A percentile compares a stretch with the other conserved stretches of the same genome.
These are phyloP conservation scores for Merodon equestris DNA, from an alignment of 2,888 invertebrate genomes.

Conservation along the genomic window DNA sequence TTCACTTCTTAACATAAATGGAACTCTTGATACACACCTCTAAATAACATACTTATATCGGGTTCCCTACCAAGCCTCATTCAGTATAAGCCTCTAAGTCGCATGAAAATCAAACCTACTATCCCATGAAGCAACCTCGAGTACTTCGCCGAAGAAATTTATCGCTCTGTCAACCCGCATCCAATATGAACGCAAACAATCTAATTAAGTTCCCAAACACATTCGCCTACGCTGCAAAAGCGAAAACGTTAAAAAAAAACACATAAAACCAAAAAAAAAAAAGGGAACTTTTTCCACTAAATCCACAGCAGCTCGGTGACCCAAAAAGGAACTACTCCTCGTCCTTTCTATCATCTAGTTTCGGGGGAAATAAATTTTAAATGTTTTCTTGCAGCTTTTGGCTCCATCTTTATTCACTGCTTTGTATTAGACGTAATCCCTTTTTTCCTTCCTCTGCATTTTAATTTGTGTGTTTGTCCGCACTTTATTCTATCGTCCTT, in stretches of 20 bases:
- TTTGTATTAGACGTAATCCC: constrained; percentile 24
- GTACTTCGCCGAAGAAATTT: background rate
- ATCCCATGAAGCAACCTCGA: too few relatives aligned
- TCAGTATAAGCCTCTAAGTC: too few relatives aligned
- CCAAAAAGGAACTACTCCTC: constrained; percentile 40
- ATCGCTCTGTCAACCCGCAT: constrained; percentile 26
- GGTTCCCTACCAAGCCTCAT: too few relatives aligned
- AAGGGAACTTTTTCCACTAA: constrained; percentile 24
- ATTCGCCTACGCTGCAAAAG: constrained; percentile 30
- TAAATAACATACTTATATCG: too few relatives aligned
- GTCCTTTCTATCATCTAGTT: constrained; percentile 20
- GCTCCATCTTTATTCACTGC: background rate
- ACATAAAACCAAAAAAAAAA: background rate
- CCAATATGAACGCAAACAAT: constrained; percentile 36
- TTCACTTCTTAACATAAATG: too few relatives aligned
- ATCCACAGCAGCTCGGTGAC: constrained; percentile 45
- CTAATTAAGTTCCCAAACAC: constrained; percentile 48
- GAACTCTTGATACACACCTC: too few relatives aligned
- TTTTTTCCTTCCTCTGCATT: constrained; percentile 28
- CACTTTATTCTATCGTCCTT: background rate
- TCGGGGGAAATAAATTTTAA: constrained; percentile 29
- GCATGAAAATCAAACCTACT: too few relatives aligned
- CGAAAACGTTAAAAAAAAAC: background rate
- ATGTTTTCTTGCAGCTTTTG: constrained; percentile 2
- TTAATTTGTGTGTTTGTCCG: constrained; percentile 44